A percentile compares a stretch with the other conserved stretches of the same genome.
Conservation (phyloP, 2,888 invertebrate genomes). For the Strigamia crassipes region DNA sequence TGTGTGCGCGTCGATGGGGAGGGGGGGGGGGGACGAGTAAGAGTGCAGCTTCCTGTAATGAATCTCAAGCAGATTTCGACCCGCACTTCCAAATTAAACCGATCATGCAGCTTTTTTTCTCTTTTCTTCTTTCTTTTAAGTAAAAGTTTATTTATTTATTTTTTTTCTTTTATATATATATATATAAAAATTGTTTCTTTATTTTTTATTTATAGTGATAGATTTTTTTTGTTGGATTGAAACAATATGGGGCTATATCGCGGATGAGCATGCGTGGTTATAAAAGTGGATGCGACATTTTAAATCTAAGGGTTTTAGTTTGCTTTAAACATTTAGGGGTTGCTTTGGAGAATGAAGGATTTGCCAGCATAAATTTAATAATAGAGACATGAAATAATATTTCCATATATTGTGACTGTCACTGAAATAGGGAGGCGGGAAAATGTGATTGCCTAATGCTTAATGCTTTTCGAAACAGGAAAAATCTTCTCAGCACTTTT, state of each 20-base stretch:
- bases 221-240: not conserved
- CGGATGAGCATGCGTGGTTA: not conserved
- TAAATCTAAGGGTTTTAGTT: not conserved
- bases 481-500: not conserved
- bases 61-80: constrained; percentile 42
- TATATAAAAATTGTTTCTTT: not conserved
- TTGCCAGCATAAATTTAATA: not conserved
- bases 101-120: not conserved
- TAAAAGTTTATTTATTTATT: not conserved
- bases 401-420: not conserved
- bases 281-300: not conserved
- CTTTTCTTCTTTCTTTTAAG: not conserved
- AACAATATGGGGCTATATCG: not conserved
- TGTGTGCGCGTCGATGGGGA: constrained; percentile 15
- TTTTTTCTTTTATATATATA: not conserved
- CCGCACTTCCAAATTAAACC: constrained; percentile 32
- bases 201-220: not conserved
- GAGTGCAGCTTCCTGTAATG: constrained; percentile 37
- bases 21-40: constrained; percentile 12
- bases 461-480: not conserved
- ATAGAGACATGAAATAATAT: not conserved
- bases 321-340: not conserved
- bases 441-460: not conserved
- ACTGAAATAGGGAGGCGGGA: not conserved
- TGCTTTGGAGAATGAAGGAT: not conserved